Evolutionary conservation across 2,113 vertebrate species (phyloP).

Genomic region (Fukomys damarensis): DNA sequence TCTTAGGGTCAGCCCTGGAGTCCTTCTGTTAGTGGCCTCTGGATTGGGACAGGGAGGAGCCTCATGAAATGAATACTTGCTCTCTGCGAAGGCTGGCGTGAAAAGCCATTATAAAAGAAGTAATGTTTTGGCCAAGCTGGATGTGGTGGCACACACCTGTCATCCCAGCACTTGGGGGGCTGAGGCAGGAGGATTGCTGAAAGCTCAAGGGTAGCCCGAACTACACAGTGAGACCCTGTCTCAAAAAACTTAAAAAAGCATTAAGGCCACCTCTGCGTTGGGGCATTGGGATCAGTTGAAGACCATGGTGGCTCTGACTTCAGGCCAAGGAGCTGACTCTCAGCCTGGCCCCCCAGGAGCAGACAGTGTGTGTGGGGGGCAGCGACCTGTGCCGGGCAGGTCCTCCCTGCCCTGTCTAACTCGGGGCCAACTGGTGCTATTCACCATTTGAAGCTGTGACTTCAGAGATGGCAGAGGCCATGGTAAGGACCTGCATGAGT

Average conservation of each 20-base stretch:
- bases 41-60: neutral
- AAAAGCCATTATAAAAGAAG: neutral
- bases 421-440: neutral
- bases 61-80: neutral
- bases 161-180: neutral
- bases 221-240: neutral
- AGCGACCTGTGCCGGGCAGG: neutral
- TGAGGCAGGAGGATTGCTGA: neutral
- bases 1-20: neutral
- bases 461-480: neutral
- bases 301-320: neutral
- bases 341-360: neutral
- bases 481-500: too few relatives aligned
- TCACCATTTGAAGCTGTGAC: neutral
- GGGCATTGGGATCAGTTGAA: neutral
- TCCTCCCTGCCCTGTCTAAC: neutral
- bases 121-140: neutral
- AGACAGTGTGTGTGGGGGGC: neutral
- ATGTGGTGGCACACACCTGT: neutral
- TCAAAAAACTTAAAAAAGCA: neutral
- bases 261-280: neutral
- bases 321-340: too few relatives aligned
- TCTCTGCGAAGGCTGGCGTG: neutral
- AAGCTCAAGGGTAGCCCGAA: neutral
- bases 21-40: neutral